Percentiles rank a stretch among this genome's conserved stretches.
Conservation (phyloP, 2,888 invertebrate species). For the Cantharis flavilabris region DNA sequence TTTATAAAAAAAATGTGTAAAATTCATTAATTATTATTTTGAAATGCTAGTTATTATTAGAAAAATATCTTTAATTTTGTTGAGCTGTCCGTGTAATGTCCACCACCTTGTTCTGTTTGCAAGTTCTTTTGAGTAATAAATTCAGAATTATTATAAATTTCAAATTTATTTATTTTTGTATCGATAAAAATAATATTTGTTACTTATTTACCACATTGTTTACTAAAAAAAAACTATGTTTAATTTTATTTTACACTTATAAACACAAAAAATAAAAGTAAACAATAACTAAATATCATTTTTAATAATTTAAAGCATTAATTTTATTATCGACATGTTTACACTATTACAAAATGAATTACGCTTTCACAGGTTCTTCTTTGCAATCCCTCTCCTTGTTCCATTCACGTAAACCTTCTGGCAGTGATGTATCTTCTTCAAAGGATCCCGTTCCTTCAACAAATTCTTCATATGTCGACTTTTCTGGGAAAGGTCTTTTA, state of each 20-base stretch:
- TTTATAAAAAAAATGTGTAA: no score
- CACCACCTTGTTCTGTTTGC: no score
- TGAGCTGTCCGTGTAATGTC: no score
- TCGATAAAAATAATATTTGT: neutral
- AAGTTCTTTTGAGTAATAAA: neutral
- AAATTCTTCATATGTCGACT: constrained; percentile 99
- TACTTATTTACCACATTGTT: neutral
- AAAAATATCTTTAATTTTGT: no score
- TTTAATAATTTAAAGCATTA: neutral
- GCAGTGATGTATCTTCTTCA: constrained; percentile 93
- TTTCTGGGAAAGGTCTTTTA: constrained; percentile 93
- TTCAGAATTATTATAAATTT: neutral
- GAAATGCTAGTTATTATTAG: no score
- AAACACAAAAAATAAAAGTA: neutral
- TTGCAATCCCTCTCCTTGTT: constrained; percentile 67
- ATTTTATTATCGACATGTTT: neutral
- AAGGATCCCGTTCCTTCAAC: constrained; percentile 98
- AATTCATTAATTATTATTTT: no score
- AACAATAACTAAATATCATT: neutral
- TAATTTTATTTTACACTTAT: neutral
- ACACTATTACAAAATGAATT: neutral
- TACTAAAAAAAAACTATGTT: neutral
- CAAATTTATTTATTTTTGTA: neutral
- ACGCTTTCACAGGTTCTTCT: constrained; percentile 16
- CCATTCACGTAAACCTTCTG: constrained; percentile 95